These are phyloP conservation scores for Coreius guichenoti DNA, from an alignment of 2,797 vertebrate species.

Conservation along the genomic window DNA sequence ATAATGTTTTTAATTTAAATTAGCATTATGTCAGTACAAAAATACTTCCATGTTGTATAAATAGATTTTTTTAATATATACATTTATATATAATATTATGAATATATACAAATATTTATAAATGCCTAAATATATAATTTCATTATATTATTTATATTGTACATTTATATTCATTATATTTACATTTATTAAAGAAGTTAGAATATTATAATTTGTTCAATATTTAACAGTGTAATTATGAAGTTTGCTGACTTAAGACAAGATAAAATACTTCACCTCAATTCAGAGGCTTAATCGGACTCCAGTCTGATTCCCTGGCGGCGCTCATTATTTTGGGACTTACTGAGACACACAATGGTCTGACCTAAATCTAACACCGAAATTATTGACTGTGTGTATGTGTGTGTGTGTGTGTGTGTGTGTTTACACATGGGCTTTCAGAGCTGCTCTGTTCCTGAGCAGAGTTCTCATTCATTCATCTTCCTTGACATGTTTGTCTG, in stretches of 20 bases:
- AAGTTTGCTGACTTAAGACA: background rate
- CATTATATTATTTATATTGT: background rate
- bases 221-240: background rate
- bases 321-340: constrained; percentile 15
- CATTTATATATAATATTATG: background rate
- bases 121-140: too few species aligned
- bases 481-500: background rate
- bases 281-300: background rate
- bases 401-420: constrained; percentile 34
- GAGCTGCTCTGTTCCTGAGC: background rate
- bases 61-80: background rate
- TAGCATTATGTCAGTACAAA: background rate
- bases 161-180: background rate
- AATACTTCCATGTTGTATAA: background rate
- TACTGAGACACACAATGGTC: constrained; percentile 23
- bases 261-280: background rate
- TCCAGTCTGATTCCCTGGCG: constrained; percentile 10
- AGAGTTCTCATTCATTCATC: background rate
- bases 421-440: too few species aligned
- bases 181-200: background rate
- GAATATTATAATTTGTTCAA: background rate
- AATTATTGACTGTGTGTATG: background rate
- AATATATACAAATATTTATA: background rate
- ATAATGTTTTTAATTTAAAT: background rate
- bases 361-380: constrained; percentile 19